Evolutionary conservation across 2,888 invertebrate genomes (phyloP), one percentile per base, ranked within the genome.

Genomic region (Chydorus sphaericus): DNA sequence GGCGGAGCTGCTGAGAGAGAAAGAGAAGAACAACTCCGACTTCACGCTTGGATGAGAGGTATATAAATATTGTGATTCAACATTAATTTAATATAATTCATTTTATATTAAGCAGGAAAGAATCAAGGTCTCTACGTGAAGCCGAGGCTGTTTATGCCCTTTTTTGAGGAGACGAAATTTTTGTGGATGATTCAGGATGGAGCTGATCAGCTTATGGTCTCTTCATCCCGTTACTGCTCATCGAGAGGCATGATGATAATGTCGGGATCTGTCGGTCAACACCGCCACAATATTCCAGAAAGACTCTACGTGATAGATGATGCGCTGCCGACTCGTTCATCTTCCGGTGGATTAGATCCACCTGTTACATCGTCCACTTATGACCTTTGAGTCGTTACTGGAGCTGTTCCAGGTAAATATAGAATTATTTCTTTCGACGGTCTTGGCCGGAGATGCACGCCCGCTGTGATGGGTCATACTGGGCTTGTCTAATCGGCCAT

Each of bases 61-160:
- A n/a, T n/a, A n/a, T n/a, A n/a, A n/a, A n/a, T n/a, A n/a, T n/a
- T n/a, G n/a, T n/a, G n/a, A n/a, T n/a, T n/a, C n/a, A n/a, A n/a
- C n/a, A n/a, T n/a, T n/a, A n/a, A n/a, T n/a, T n/a, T n/a, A n/a
- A n/a, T n/a, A n/a, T n/a, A n/a, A n/a, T n/a, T n/a, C n/a, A n/a
- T n/a, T n/a, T n/a, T n/a, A 62, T 64, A n/a, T n/a, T n/a, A n/a
- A n/a, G n/a, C n/a, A 10, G 67, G 66, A 55, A 66, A 66, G 61
- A 67, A 64, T n/a, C n/a, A n/a, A 56, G 69, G 69, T 16, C 65
- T 69, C 58, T 73, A 66, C 62, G 82, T 89, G 6, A 80, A 90
- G 62, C 91, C 94, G 53, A 75, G 96, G 48, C 79, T 92, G 60
- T 96, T 93, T 72, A 83, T 88, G 77, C 93, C 94, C 37, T 93